These are phyloP conservation scores for Brachymystax lenok DNA, from an alignment of 2,797 vertebrate genomes.

Conservation along the genomic window DNA sequence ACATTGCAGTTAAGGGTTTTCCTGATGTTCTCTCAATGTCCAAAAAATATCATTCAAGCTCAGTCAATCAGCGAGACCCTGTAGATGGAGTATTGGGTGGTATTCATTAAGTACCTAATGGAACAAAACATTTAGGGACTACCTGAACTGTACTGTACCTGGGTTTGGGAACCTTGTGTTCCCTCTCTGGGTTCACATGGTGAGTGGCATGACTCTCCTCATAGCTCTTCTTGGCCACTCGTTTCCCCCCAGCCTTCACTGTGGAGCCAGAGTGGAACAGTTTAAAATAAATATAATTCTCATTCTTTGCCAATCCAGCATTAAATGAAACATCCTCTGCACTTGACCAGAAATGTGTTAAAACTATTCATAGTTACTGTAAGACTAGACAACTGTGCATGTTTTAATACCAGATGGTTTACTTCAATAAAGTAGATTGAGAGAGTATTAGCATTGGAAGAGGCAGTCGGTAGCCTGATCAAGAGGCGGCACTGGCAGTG, in stretches of 20 bases:
- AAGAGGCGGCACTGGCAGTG: background rate
- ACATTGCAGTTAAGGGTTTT: background rate
- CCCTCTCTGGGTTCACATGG: slow-evolving; percentile 75
- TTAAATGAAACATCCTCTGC: background rate
- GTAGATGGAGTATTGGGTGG: too few relatives aligned
- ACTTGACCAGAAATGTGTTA: background rate
- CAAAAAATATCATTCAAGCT: too few relatives aligned
- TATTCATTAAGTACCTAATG: too few relatives aligned
- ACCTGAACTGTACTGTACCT: slow-evolving; percentile 66
- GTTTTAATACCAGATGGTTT: background rate
- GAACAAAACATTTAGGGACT: too few relatives aligned
- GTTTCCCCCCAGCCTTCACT: slow-evolving; percentile 91
- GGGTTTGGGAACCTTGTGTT: slow-evolving; percentile 74
- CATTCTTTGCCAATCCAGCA: background rate
- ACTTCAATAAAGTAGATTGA: background rate
- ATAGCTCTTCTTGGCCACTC: slow-evolving; percentile 83
- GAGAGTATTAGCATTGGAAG: background rate
- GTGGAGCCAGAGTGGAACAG: background rate
- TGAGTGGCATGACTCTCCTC: slow-evolving; percentile 67
- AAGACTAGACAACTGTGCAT: too few relatives aligned
- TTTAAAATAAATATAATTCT: background rate
- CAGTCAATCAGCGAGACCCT: too few relatives aligned
- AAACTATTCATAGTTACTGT: too few relatives aligned
- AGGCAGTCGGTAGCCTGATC: too few relatives aligned
- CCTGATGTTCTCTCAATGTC: background rate